Percentiles rank a stretch among this genome's conserved stretches.
phyloP scores from a whole-genome alignment of 2,888 invertebrate genomes.

The Pachliopta kotzebuea region DNA sequence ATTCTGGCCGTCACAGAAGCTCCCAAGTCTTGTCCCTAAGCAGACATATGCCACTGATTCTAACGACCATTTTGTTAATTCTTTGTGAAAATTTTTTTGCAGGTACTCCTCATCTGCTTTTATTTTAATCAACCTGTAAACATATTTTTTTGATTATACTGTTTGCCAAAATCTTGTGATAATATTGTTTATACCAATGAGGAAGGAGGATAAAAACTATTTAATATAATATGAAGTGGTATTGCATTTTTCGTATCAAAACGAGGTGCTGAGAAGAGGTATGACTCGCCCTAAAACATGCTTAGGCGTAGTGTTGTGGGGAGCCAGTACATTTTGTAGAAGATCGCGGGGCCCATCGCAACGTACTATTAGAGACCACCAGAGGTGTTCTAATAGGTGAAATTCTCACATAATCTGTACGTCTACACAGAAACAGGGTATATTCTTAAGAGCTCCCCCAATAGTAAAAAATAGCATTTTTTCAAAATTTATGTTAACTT shows the following conservation, averaged over 20 bases:
- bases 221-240: background rate
- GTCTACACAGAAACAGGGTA: too few species aligned
- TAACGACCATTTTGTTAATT: slow-evolving; percentile 82
- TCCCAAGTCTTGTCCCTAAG: slow-evolving; percentile 61
- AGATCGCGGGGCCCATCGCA: background rate
- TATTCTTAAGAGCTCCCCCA: background rate
- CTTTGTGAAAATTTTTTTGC: slow-evolving; percentile 66
- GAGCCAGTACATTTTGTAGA: background rate
- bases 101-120: slow-evolving; percentile 52
- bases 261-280: too few species aligned
- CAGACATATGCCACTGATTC: slow-evolving; percentile 75
- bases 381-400: too few species aligned
- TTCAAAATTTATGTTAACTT: background rate
- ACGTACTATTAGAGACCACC: too few species aligned
- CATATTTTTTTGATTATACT: background rate
- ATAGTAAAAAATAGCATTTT: too few species aligned
- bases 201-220: too few species aligned
- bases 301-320: too few species aligned
- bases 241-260: too few species aligned
- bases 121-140: slow-evolving; percentile 52
- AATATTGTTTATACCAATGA: too few species aligned
- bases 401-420: too few species aligned
- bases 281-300: too few species aligned
- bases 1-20: slow-evolving; percentile 50
- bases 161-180: background rate